phyloP scores from a whole-genome alignment of 2,113 vertebrate species.

The Syrrhaptes paradoxus region DNA sequence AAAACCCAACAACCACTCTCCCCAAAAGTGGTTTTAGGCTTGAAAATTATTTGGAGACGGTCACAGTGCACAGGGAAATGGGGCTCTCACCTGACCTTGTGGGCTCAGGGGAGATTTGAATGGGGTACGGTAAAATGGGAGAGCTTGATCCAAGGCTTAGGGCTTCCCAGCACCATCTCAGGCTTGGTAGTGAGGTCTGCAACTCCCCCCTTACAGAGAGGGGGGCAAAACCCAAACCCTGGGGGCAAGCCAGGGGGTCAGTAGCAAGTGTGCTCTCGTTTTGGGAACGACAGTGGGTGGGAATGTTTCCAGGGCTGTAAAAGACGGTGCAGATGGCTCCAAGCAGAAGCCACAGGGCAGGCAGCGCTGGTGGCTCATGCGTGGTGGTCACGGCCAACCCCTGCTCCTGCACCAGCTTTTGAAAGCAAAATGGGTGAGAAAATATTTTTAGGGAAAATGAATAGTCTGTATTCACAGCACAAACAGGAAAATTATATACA shows the following conservation, averaged over 20 bases:
- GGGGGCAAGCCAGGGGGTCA: background rate
- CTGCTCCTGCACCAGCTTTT: background rate
- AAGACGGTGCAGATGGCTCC: accelerated
- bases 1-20: background rate
- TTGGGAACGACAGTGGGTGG: background rate
- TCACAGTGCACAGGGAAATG: background rate
- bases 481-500: background rate
- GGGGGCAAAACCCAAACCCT: background rate
- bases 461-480: background rate
- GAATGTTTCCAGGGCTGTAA: background rate
- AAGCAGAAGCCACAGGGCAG: background rate
- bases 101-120: background rate
- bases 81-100: background rate
- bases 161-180: background rate
- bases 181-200: background rate
- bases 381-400: accelerated
- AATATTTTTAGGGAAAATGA: background rate
- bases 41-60: background rate
- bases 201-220: background rate
- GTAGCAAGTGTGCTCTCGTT: background rate
- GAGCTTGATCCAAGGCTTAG: background rate
- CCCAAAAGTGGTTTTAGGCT: background rate
- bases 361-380: accelerated
- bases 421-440: background rate
- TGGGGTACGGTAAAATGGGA: background rate